Evolutionary conservation across 2,888 invertebrate species (phyloP).

Genomic region (Ernsta delagoae): DNA sequence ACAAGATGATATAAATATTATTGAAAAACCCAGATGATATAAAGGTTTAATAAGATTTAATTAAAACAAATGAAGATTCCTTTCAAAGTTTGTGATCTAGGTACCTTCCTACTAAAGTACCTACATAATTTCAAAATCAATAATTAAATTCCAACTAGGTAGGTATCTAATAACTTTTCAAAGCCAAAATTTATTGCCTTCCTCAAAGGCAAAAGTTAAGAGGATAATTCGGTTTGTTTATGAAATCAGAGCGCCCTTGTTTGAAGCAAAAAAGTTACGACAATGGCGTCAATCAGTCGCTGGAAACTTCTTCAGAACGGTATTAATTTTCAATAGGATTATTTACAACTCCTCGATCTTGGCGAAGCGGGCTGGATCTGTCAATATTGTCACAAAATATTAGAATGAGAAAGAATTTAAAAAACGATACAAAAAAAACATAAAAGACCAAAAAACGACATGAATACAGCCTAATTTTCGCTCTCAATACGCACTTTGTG

Average conservation of each 20-base stretch:
- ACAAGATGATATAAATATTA: too few relatives aligned
- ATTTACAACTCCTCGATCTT: slow-evolving; percentile 77
- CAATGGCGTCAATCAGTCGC: slow-evolving; percentile 77
- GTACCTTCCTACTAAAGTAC: too few relatives aligned
- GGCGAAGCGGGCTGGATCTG: slow-evolving; percentile 69
- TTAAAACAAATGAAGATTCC: not conserved
- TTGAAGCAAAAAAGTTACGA: slow-evolving; percentile 66
- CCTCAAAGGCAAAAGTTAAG: slow-evolving; percentile 32
- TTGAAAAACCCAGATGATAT: too few relatives aligned
- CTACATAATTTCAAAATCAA: not conserved
- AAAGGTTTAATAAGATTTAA: too few relatives aligned
- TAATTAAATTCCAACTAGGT: not conserved
- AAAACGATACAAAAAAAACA: slow-evolving; percentile 49
- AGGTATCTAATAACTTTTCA: slow-evolving; percentile 13
- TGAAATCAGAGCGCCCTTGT: slow-evolving; percentile 63
- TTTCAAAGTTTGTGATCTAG: not conserved
- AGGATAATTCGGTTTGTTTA: slow-evolving; percentile 54
- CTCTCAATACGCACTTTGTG: slow-evolving; percentile 78
- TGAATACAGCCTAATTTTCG: slow-evolving; percentile 83
- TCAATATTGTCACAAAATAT: slow-evolving; percentile 84
- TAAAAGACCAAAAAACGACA: slow-evolving; percentile 38
- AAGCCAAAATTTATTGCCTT: slow-evolving; percentile 37
- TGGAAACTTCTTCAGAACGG: slow-evolving; percentile 63
- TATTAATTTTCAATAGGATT: slow-evolving; percentile 82
- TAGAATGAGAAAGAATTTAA: slow-evolving; percentile 50